Evolutionary conservation across 2,113 vertebrate species (phyloP).

Genomic region (Lota lota): DNA sequence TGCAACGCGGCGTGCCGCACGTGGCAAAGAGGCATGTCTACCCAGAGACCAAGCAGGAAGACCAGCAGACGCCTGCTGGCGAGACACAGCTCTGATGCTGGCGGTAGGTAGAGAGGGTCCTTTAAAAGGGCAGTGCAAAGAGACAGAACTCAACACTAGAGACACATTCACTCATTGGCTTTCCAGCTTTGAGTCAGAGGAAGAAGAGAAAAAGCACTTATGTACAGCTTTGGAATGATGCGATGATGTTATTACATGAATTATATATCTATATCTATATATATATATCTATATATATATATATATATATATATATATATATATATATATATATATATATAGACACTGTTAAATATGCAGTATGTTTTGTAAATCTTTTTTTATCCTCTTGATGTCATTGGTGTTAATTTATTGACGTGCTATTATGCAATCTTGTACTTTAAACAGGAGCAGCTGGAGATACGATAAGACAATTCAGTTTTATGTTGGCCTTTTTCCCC

Average conservation of each 20-base stretch:
- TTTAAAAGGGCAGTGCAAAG: slow-evolving; percentile 54
- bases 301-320: too few species aligned
- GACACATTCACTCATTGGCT: slow-evolving; percentile 5
- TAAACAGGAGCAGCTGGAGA: slow-evolving; percentile 69
- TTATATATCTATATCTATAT: slow-evolving; percentile 40
- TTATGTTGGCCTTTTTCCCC: slow-evolving; percentile 33
- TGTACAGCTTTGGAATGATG: slow-evolving; percentile 62
- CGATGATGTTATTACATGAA: slow-evolving; percentile 63
- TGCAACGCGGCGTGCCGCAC: slow-evolving; percentile 4
- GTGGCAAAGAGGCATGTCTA: slow-evolving; percentile 28
- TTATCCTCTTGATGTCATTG: slow-evolving; percentile 64
- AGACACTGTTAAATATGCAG: slow-evolving; percentile 68
- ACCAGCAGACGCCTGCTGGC: slow-evolving; percentile 49
- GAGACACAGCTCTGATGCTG: slow-evolving; percentile 47
- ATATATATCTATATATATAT: slow-evolving; percentile 33
- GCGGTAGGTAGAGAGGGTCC: slow-evolving; percentile 25
- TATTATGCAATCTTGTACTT: slow-evolving; percentile 72
- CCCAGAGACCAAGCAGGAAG: slow-evolving; percentile 32
- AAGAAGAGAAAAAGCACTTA: slow-evolving; percentile 48
- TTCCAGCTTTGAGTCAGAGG: slow-evolving; percentile 18
- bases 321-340: slow-evolving; percentile 41
- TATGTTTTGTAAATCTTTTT: slow-evolving; percentile 73
- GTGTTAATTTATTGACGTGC: slow-evolving; percentile 69
- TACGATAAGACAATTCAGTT: slow-evolving; percentile 52
- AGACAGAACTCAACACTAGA: slow-evolving; percentile 7